Percentiles rank a stretch among this genome's conserved stretches.
Conservation (phyloP, 2,113 vertebrate species). For the Crotalus tigris region DNA sequence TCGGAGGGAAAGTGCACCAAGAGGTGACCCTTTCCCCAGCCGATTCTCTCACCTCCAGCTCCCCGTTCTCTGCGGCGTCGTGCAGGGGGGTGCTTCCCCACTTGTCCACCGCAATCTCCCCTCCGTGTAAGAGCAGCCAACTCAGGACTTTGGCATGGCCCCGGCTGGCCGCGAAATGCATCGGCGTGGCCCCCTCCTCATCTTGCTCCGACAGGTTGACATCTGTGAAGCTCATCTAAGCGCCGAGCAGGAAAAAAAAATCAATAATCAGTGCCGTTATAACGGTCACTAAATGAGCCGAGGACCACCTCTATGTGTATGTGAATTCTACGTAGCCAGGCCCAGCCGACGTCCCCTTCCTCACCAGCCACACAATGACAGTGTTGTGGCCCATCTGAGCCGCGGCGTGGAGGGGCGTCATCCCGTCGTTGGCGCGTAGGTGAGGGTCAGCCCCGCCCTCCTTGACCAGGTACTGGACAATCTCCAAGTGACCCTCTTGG, state of each 20-base stretch:
- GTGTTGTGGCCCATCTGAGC: conserved; percentile 98
- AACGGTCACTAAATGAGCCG: no score
- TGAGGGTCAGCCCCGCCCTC: conserved; percentile 88
- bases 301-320: no score
- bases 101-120: conserved; percentile 84
- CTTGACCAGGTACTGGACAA: conserved; percentile 91
- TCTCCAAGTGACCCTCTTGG: conserved; percentile 97
- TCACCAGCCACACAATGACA: conserved; percentile 95
- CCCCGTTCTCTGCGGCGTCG: conserved; percentile 91
- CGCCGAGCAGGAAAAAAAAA: neutral
- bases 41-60: conserved; percentile 82
- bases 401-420: conserved; percentile 92
- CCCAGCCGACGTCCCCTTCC: neutral
- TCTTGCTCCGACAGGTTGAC: conserved; percentile 85
- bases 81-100: conserved; percentile 93
- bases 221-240: conserved; percentile 86
- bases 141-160: conserved; percentile 95
- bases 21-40: neutral
- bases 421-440: conserved; percentile 85
- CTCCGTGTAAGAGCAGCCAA: conserved; percentile 94
- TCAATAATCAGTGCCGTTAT: no score
- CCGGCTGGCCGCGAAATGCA: conserved; percentile 94
- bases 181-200: conserved; percentile 86
- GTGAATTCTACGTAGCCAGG: no score
- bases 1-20: neutral